Percentiles rank a stretch among this genome's conserved stretches.
Conservation (phyloP, 2,113 vertebrate genomes). For the Jacana jacana region DNA sequence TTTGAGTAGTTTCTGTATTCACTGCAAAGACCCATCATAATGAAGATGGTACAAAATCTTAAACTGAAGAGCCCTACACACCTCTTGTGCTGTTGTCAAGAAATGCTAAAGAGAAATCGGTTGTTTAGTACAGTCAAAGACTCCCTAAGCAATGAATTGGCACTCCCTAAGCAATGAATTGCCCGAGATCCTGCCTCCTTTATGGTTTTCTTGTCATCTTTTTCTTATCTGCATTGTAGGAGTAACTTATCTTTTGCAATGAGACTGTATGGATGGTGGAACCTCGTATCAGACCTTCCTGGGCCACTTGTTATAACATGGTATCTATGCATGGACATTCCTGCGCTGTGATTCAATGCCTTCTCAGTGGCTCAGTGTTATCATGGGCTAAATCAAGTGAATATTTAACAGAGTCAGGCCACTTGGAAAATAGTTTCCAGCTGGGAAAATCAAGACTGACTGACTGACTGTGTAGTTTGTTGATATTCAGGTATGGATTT, state of each 20-base stretch:
- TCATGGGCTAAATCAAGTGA: neutral
- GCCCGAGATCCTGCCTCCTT: neutral
- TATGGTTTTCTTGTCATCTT: neutral
- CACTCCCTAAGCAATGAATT: neutral
- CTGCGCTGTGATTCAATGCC: neutral
- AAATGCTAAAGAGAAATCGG: neutral
- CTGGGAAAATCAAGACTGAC: neutral
- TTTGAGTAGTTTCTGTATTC: neutral
- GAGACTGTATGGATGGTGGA: neutral
- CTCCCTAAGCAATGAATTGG: neutral
- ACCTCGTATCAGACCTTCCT: neutral
- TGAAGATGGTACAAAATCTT: neutral
- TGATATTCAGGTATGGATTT: neutral
- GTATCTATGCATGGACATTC: accelerated
- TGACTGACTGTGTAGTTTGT: neutral
- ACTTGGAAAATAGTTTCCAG: neutral
- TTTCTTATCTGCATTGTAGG: neutral
- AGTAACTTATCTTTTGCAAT: neutral
- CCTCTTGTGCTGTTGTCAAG: neutral
- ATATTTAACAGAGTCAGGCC: neutral
- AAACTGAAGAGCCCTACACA: neutral
- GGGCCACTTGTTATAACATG: neutral
- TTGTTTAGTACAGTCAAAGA: neutral
- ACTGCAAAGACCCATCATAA: neutral
- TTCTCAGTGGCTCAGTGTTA: neutral